Evolutionary conservation across 2,888 invertebrate genomes (phyloP), one percentile per base, ranked within the genome.

Genomic region (Drosophila neonasuta): DNA sequence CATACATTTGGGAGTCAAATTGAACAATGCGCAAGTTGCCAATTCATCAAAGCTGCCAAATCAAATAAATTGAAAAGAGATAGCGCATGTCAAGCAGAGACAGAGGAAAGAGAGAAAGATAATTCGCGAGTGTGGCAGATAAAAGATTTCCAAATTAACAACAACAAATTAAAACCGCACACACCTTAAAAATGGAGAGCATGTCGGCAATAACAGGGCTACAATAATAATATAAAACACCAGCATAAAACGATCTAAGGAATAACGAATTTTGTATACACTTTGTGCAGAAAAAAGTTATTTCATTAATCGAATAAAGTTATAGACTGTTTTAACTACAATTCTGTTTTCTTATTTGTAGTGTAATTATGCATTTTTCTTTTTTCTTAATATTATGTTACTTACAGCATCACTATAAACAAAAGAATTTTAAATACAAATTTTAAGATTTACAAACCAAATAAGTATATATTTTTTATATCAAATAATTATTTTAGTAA

Each of bases 141-240:
- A 65, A 77, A 74, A 50, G 59, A 68, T 44, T 62, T 72, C 15
- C 32, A 67, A 62, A 73, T 46, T 49, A 54, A 63, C 66, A 36
- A 36, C 11, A 67, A 71, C 24, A 58, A 51, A 60, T 54, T 59
- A 61, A 73, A 77, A 62, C 29, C 57, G 41, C 44, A 64, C 74
- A 77, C 74, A 69, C 74, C 74, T 75, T 69, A 69, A 77, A 77
- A 59, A 48, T 58, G 58, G 39, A 49, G 42, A 59, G 32, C 54
- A 48, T 44, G 51, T 49, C 51, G 61, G 34, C 45, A 44, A 55
- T 32, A 64, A 54, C 52, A 52, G 62, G 55, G 42, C 48, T 42
- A 41, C 55, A 60, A 39, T 50, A 63, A 58, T 39, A 41, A 65
- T 20, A 65, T 13, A 15, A 51, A 56, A 13, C 13, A 9, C 2